Evolutionary conservation across 2,888 invertebrate species (phyloP).

Genomic region (Ochropleura plecta): DNA sequence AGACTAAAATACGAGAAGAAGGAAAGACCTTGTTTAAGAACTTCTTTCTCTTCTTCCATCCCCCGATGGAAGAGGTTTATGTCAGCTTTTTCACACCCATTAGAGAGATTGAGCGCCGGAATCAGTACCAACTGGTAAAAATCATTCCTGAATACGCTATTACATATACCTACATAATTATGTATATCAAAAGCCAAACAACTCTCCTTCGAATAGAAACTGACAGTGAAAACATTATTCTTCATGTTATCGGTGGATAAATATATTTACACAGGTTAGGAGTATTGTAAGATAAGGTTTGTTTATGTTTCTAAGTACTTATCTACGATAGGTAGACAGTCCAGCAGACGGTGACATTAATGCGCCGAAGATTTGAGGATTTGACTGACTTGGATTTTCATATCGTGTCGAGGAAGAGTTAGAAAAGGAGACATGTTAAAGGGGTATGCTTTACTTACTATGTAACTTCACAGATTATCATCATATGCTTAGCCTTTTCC

Average conservation of each 20-base stretch:
- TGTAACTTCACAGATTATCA: neutral
- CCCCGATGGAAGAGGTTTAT: too few species aligned
- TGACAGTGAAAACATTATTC: neutral
- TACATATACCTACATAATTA: too few species aligned
- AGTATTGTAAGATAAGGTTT: conserved; percentile 37
- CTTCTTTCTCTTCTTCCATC: too few species aligned
- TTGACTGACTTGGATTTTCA: neutral
- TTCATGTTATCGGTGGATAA: conserved; percentile 28
- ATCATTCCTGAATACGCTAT: neutral
- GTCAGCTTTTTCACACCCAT: too few species aligned
- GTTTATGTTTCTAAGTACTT: conserved; percentile 35
- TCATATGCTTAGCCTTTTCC: too few species aligned
- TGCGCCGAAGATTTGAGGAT: neutral
- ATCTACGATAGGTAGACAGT: conserved; percentile 26
- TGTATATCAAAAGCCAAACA: neutral
- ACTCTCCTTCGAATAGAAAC: neutral
- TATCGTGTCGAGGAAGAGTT: neutral
- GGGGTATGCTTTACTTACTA: neutral
- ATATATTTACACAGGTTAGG: conserved; percentile 33
- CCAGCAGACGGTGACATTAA: conserved; percentile 4
- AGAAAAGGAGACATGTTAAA: neutral
- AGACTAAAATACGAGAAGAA: too few species aligned
- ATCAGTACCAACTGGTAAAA: neutral
- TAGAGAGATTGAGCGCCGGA: too few species aligned
- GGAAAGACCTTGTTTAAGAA: too few species aligned